These are phyloP conservation scores for Cyaniris semiargus DNA, from an alignment of 2,888 invertebrate genomes.

Conservation along the genomic window DNA sequence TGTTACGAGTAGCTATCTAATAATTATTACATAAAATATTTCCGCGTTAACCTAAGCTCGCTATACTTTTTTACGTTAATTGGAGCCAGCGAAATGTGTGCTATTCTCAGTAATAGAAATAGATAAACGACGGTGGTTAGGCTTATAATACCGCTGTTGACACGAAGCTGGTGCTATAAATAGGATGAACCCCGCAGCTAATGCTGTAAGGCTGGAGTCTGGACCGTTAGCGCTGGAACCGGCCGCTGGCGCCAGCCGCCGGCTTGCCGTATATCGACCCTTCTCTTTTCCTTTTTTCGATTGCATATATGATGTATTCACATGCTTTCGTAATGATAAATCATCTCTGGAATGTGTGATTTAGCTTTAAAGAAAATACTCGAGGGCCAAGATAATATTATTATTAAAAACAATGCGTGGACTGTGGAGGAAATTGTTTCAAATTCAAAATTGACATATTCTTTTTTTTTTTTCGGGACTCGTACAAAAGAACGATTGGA, in stretches of 20 bases:
- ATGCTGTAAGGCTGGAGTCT: conserved; percentile 61
- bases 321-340: conserved; percentile 43
- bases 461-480: too few relatives aligned
- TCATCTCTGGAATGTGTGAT: conserved; percentile 34
- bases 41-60: background rate
- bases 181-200: conserved; percentile 54
- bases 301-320: conserved; percentile 39
- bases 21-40: background rate
- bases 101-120: conserved; percentile 8
- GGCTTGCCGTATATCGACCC: conserved; percentile 54
- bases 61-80: background rate
- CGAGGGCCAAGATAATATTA: background rate
- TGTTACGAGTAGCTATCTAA: background rate
- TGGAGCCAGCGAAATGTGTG: background rate
- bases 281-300: conserved; percentile 52
- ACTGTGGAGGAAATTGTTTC: too few relatives aligned
- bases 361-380: conserved; percentile 20
- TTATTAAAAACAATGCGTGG: background rate
- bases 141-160: conserved; percentile 43
- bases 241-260: conserved; percentile 55
- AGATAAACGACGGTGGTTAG: conserved; percentile 27
- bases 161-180: conserved; percentile 57
- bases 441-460: too few relatives aligned
- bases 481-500: too few relatives aligned
- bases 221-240: conserved; percentile 63